These are phyloP conservation scores for Etheostoma perlongum DNA, from an alignment of 2,797 vertebrate genomes.

Conservation along the genomic window DNA sequence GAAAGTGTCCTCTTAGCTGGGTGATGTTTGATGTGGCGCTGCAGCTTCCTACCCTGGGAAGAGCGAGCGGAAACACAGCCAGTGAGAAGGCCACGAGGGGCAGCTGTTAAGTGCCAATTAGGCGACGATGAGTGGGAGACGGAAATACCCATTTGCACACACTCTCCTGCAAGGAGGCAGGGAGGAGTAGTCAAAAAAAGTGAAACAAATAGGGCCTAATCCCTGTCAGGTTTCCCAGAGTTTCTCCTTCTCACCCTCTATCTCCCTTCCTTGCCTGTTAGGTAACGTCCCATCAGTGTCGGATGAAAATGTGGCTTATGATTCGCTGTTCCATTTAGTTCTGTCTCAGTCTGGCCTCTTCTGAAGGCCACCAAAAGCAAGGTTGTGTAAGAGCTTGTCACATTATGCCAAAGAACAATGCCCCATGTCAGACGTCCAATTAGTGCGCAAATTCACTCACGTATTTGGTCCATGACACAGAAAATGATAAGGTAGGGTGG, in stretches of 20 bases:
- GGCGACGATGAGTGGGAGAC: slow-evolving; percentile 67
- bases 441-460: slow-evolving; percentile 47
- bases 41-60: slow-evolving; percentile 72
- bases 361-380: slow-evolving; percentile 51
- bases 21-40: slow-evolving; percentile 73
- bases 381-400: slow-evolving; percentile 61
- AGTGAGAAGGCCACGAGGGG: slow-evolving; percentile 71
- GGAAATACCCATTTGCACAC: slow-evolving; percentile 65
- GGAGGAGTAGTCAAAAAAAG: slow-evolving; percentile 51
- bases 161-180: slow-evolving; percentile 34
- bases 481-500: slow-evolving; percentile 54
- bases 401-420: slow-evolving; percentile 58
- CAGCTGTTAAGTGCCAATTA: slow-evolving; percentile 83
- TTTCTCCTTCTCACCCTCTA: slow-evolving; percentile 35
- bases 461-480: slow-evolving; percentile 31
- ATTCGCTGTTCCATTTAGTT: slow-evolving; percentile 40
- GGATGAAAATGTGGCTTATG: slow-evolving; percentile 39
- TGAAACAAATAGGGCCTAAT: slow-evolving; percentile 71
- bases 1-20: slow-evolving; percentile 79
- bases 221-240: slow-evolving; percentile 48
- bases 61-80: slow-evolving; percentile 62
- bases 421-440: slow-evolving; percentile 62
- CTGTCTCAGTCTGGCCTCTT: slow-evolving; percentile 28
- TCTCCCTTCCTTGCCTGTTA: slow-evolving; percentile 42
- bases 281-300: slow-evolving; percentile 46